These are phyloP conservation scores for Lordiphosa andalusiaca DNA, from an alignment of 2,888 invertebrate species.

Conservation along the genomic window DNA sequence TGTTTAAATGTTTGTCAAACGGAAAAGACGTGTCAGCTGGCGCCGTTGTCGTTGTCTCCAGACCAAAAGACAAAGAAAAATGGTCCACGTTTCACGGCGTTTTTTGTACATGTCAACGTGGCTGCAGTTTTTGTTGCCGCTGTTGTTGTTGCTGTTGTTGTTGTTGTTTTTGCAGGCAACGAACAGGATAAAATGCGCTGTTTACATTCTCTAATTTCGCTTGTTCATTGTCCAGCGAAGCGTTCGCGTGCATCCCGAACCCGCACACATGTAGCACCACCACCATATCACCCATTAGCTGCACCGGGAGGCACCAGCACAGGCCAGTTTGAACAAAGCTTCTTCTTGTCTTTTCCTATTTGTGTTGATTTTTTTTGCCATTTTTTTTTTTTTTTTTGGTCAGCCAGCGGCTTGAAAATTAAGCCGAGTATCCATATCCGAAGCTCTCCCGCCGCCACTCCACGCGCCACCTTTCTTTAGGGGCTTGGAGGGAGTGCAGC, in stretches of 20 bases:
- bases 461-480: slow-evolving; percentile 11
- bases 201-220: slow-evolving; percentile 76
- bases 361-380: neutral
- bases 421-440: slow-evolving; percentile 61
- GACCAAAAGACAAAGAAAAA: slow-evolving; percentile 51
- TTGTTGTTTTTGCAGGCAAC: slow-evolving; percentile 45
- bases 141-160: slow-evolving; percentile 22
- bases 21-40: slow-evolving; percentile 56
- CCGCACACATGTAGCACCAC: slow-evolving; percentile 3
- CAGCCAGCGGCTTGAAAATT: slow-evolving; percentile 48
- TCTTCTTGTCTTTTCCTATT: slow-evolving; percentile 8
- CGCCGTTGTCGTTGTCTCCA: slow-evolving; percentile 35
- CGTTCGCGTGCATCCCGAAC: slow-evolving; percentile 59
- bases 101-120: slow-evolving; percentile 30
- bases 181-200: slow-evolving; percentile 75
- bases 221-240: slow-evolving; percentile 75
- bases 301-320: neutral
- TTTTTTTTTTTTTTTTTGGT: neutral
- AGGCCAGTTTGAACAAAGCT: slow-evolving; percentile 59
- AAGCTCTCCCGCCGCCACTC: neutral
- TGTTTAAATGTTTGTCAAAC: slow-evolving; percentile 62
- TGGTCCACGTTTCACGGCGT: slow-evolving; percentile 56
- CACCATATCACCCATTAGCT: slow-evolving; percentile 5
- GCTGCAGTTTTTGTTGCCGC: slow-evolving; percentile 9
- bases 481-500: slow-evolving; percentile 29